Conservation (phyloP, 2,888 invertebrate species). For the Athetis lepigone region DNA sequence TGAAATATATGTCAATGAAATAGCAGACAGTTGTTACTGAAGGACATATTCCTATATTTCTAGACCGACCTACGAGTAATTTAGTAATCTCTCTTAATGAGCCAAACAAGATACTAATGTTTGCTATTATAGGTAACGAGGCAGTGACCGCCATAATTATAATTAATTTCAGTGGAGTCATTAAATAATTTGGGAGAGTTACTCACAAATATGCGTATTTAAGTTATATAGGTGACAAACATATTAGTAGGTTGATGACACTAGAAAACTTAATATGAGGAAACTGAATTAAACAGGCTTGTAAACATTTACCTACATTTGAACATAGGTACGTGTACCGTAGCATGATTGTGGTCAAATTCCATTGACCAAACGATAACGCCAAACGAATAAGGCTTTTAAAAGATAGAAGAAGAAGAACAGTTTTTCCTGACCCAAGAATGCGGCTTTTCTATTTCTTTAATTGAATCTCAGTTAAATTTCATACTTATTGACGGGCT, state of each 20-base stretch:
- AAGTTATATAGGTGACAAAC: conserved; percentile 9
- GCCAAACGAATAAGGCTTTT: no score
- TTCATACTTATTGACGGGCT: no score
- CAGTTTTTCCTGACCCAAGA: no score
- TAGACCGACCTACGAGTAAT: conserved; percentile 25
- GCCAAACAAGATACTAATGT: conserved; percentile 35
- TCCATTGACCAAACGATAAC: no score
- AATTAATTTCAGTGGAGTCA: conserved; percentile 29
- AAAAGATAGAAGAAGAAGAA: no score
- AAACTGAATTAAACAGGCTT: neutral
- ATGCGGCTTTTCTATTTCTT: no score
- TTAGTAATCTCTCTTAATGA: conserved; percentile 35
- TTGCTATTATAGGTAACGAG: conserved; percentile 39
- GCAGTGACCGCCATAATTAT: conserved; percentile 30
- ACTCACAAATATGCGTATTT: conserved; percentile 6
- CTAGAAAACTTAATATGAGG: neutral
- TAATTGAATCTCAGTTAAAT: no score
- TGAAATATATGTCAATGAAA: neutral
- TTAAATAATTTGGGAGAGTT: conserved; percentile 25
- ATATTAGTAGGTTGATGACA: conserved; percentile 9
- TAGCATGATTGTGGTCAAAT: no score
- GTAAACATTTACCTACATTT: no score
- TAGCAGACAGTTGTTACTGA: neutral
- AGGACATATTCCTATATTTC: conserved; percentile 21
- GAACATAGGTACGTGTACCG: no score